Percentiles rank a stretch among this genome's conserved stretches.
phyloP scores from a whole-genome alignment of 2,888 invertebrate genomes.

The Lathronympha strigana region DNA sequence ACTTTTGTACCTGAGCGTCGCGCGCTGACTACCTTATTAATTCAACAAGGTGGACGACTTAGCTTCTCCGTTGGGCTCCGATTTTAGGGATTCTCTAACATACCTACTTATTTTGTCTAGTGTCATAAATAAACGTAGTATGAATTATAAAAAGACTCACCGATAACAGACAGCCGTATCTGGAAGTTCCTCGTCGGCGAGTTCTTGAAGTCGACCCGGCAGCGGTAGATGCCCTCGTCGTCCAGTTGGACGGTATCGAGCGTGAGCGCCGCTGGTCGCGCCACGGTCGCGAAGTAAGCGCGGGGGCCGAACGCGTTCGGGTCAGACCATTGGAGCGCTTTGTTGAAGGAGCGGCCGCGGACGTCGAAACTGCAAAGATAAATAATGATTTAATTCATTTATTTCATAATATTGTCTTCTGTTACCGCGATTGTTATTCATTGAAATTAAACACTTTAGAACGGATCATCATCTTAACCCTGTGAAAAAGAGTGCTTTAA shows the following conservation, averaged over 20 bases:
- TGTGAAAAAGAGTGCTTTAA: too few relatives aligned
- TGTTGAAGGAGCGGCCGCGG: constrained; percentile 91
- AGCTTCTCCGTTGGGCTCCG: too few relatives aligned
- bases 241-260: constrained; percentile 93
- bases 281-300: constrained; percentile 92
- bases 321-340: constrained; percentile 93
- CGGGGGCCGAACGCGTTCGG: constrained; percentile 92
- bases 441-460: too few relatives aligned
- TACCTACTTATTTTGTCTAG: too few relatives aligned
- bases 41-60: too few relatives aligned
- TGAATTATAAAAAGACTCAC: constrained; percentile 86
- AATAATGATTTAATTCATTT: not conserved
- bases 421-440: too few relatives aligned
- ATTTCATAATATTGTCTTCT: too few relatives aligned
- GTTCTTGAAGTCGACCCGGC: constrained; percentile 95
- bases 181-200: constrained; percentile 95
- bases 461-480: too few relatives aligned
- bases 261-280: constrained; percentile 91
- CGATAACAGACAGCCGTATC: constrained; percentile 94
- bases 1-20: too few relatives aligned
- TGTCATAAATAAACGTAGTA: too few relatives aligned
- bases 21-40: too few relatives aligned
- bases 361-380: constrained; percentile 90
- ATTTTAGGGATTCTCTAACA: too few relatives aligned
- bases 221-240: constrained; percentile 94